Conservation (phyloP, 2,113 vertebrate genomes). For the Falco punctatus region DNA sequence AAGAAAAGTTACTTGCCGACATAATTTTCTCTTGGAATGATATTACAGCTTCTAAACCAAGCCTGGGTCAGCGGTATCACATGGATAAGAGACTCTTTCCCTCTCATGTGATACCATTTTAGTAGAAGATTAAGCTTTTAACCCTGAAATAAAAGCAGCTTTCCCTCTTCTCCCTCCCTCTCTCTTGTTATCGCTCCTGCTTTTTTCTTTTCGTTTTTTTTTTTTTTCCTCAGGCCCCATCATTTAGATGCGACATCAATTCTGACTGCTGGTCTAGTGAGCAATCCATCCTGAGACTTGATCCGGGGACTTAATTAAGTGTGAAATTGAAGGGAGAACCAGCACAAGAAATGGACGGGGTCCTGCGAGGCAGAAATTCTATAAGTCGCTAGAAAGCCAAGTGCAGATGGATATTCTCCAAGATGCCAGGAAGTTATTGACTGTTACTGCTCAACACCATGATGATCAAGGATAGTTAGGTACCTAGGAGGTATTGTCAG, state of each 20-base stretch:
- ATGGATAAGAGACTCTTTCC: constrained; percentile 21
- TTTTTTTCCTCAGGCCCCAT: neutral
- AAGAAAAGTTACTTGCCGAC: constrained; percentile 8
- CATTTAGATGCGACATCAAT: constrained; percentile 28
- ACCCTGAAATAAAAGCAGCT: constrained; percentile 49
- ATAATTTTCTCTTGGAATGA: constrained; percentile 36
- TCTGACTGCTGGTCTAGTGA: constrained; percentile 47
- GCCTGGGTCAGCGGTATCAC: neutral
- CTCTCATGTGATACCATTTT: neutral
- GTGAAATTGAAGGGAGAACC: constrained; percentile 40
- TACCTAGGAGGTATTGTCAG: neutral
- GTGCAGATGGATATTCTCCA: constrained; percentile 13
- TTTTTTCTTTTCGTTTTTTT: neutral
- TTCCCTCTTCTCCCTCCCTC: neutral
- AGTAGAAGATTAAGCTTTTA: constrained; percentile 55
- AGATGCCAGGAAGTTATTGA: constrained; percentile 1
- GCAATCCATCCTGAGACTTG: constrained; percentile 48
- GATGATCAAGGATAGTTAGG: neutral
- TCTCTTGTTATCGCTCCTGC: neutral
- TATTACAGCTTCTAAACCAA: constrained; percentile 54
- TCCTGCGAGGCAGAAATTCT: neutral
- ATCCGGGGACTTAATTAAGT: constrained; percentile 33
- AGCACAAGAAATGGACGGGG: neutral
- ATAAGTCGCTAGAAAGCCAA: neutral
- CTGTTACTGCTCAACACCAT: neutral